Conservation (phyloP, 1,140 invertebrate genomes). For the Probaryconus sp. region DNA sequence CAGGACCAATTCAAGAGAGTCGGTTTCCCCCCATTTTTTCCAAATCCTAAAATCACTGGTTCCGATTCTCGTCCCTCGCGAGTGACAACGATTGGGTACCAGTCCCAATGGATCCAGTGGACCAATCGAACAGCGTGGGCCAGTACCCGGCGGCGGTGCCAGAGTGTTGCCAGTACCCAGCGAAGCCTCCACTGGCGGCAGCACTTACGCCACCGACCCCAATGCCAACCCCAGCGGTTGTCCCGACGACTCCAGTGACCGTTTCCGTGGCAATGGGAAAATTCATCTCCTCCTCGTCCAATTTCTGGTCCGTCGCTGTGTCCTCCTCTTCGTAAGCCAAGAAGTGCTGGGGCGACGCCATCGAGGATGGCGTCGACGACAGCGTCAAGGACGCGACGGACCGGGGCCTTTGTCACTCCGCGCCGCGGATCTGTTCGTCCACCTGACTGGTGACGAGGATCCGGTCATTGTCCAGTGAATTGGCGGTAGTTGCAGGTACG, state of each 20-base stretch:
- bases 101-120: constrained; percentile 69
- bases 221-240: constrained; percentile 63
- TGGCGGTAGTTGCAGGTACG: constrained; percentile 47
- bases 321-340: constrained; percentile 75
- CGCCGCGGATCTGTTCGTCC: constrained; percentile 56
- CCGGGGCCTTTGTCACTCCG: constrained; percentile 76
- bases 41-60: no score
- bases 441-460: constrained; percentile 33
- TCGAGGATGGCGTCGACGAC: constrained; percentile 76
- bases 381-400: constrained; percentile 75
- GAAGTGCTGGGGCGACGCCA: constrained; percentile 73
- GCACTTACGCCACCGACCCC: constrained; percentile 58
- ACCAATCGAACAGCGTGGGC: constrained; percentile 76
- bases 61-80: constrained; percentile 70
- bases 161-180: constrained; percentile 75
- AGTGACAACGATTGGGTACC: constrained; percentile 68
- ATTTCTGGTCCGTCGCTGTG: constrained; percentile 72
- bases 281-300: constrained; percentile 66
- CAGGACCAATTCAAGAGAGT: no score
- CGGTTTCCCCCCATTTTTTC: no score
- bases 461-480: constrained; percentile 40
- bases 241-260: constrained; percentile 25
- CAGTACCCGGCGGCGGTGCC: constrained; percentile 70
- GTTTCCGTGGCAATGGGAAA: constrained; percentile 7
- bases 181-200: constrained; percentile 61